Evolutionary conservation across 2,888 invertebrate species (phyloP), one percentile per base, ranked within the genome.

Genomic region (Arge pagana): DNA sequence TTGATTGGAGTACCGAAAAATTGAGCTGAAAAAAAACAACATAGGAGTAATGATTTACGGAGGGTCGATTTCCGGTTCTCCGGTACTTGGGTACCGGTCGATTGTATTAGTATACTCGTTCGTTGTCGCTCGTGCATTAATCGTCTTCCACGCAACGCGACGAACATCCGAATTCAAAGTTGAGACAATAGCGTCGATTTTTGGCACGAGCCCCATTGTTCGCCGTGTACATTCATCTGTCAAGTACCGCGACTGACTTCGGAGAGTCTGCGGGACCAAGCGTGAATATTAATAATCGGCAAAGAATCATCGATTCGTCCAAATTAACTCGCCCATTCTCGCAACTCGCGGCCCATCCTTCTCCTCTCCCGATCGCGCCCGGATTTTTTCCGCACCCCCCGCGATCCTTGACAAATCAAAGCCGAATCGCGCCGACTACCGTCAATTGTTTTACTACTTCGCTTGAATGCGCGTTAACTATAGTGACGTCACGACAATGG

Each of bases 151-250:
- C n/a, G n/a, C n/a, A n/a, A n/a, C n/a, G n/a, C 41, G 56, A 59
- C 57, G 60, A 58, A 56, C 56, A 60, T 60, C 63, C 62, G 63
- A 65, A 68, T 64, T 61, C 70, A 63, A 74, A 76, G 72, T 75
- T 74, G 65, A 70, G 70, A 76, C 75, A 76, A 76, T 76, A 72
- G 69, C 71, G 70, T 71, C 71, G 73, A 75, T 76, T 76, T 76
- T 76, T 75, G 73, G 70, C 67, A 33, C 35, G 66, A 59, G 63
- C 62, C 58, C 70, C 63, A 76, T 76, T 75, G 76, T 76, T 71
- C 70, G 55, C 52, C 56, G 61, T 59, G 61, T 64, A 68, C 65
- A 72, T 74, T 75, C 74, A 75, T 76, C 75, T 68, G 73, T 75
- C 74, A 72, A 72, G 67, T 62, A 58, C 60, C 62, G 61, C 59